Evolutionary conservation across 1,140 invertebrate genomes (phyloP).

Genomic region (Drosophila kohkoa): DNA sequence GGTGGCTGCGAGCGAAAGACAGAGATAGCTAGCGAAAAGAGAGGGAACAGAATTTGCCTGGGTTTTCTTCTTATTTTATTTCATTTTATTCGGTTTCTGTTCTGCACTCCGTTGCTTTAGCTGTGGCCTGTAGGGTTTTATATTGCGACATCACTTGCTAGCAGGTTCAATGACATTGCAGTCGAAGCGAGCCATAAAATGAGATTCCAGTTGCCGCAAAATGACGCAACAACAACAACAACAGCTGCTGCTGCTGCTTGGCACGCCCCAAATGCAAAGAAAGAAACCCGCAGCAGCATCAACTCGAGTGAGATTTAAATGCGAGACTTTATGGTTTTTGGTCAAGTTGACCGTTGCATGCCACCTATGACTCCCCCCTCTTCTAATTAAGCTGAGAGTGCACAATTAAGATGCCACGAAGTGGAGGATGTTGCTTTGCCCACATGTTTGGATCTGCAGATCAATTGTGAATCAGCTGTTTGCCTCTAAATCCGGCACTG

Average conservation of each 20-base stretch:
- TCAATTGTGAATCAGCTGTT: constrained; percentile 34
- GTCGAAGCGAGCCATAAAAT: constrained; percentile 61
- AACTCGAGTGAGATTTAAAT: constrained; percentile 1
- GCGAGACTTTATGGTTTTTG: not conserved
- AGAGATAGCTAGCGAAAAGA: constrained; percentile 2
- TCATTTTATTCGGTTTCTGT: constrained; percentile 33
- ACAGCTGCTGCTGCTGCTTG: constrained; percentile 1
- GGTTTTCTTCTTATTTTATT: constrained; percentile 31
- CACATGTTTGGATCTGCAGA: constrained; percentile 32
- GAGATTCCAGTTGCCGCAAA: constrained; percentile 59
- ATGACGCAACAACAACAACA: constrained; percentile 46
- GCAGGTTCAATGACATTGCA: constrained; percentile 70
- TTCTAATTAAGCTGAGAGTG: constrained; percentile 41
- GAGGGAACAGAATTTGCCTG: not conserved
- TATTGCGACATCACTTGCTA: constrained; percentile 51
- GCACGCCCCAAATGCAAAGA: constrained; percentile 40
- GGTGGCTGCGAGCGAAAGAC: constrained; percentile 19
- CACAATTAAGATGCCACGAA: constrained; percentile 47
- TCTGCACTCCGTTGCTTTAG: constrained; percentile 3
- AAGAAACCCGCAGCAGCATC: constrained; percentile 65
- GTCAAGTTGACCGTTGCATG: constrained; percentile 13
- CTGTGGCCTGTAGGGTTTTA: constrained; percentile 51
- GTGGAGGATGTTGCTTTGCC: not conserved
- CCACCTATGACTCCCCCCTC: not conserved
- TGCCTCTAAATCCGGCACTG: constrained; percentile 49